Conservation (phyloP, 1,140 invertebrate genomes). For the Drosophila erecta region DNA sequence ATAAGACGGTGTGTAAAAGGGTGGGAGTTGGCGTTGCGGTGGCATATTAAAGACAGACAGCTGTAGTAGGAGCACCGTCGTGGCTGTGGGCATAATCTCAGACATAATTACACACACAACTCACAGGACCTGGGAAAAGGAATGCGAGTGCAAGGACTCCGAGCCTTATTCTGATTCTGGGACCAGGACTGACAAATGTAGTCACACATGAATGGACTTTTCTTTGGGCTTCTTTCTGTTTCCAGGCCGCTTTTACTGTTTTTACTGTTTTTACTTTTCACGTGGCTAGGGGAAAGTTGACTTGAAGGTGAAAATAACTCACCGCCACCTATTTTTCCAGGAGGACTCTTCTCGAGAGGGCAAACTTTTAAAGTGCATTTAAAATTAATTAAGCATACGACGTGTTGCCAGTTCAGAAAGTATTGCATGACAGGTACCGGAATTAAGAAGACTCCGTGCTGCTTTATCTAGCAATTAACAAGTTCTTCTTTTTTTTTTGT, state of each 20-base stretch:
- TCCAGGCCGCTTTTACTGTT: constrained; percentile 38
- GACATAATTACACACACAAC: constrained; percentile 77
- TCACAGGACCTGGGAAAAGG: constrained; percentile 17
- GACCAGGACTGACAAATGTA: constrained; percentile 69
- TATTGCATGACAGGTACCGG: constrained; percentile 33
- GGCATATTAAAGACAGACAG: constrained; percentile 64
- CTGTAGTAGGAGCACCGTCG: constrained; percentile 35
- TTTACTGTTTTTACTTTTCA: constrained; percentile 35
- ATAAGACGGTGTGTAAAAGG: neutral
- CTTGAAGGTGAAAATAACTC: constrained; percentile 41
- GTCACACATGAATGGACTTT: constrained; percentile 64
- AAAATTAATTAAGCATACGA: constrained; percentile 81
- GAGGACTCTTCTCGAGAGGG: constrained; percentile 15
- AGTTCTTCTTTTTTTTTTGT: constrained; percentile 19
- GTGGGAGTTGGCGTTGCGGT: constrained; percentile 3
- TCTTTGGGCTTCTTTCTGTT: constrained; percentile 13
- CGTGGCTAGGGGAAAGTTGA: constrained; percentile 54
- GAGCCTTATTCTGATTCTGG: constrained; percentile 1
- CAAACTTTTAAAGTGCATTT: constrained; percentile 80
- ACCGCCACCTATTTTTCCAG: constrained; percentile 4
- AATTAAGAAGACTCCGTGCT: constrained; percentile 29
- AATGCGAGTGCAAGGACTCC: constrained; percentile 28
- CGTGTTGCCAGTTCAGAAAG: constrained; percentile 47
- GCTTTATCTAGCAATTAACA: constrained; percentile 50
- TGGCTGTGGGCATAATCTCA: constrained; percentile 80